Conservation (phyloP, 2,888 invertebrate species). For the Eupithecia tripunctaria region DNA sequence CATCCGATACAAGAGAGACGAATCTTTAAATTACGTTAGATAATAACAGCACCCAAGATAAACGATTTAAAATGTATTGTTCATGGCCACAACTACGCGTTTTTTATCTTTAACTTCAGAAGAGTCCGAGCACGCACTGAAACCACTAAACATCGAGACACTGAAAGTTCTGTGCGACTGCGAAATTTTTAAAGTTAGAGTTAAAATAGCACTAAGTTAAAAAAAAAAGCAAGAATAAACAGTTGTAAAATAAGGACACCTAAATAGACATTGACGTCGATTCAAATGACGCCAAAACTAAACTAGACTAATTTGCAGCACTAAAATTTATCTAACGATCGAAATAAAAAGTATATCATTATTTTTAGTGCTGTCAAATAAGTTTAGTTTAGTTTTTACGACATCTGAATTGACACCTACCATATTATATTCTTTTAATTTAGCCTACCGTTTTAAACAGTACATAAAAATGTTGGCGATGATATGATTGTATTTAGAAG, state of each 20-base stretch:
- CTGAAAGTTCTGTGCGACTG: not conserved
- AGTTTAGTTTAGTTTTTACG: too few species aligned
- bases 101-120: not conserved
- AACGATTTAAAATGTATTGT: constrained; percentile 30
- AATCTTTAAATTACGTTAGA: constrained; percentile 75
- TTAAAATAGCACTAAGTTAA: not conserved
- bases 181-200: not conserved
- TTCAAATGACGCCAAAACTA: too few species aligned
- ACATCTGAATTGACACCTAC: not conserved
- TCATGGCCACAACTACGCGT: not conserved
- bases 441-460: not conserved
- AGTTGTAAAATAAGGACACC: not conserved
- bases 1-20: constrained; percentile 76
- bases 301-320: too few species aligned
- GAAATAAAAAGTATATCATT: too few species aligned
- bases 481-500: too few species aligned
- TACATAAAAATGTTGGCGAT: not conserved
- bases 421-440: not conserved
- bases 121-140: not conserved
- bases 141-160: not conserved
- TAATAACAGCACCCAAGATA: constrained; percentile 81
- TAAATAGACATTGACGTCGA: not conserved
- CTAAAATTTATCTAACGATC: too few species aligned
- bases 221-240: not conserved
- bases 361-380: too few species aligned